Evolutionary conservation across 2,888 invertebrate species (phyloP).

Genomic region (Meandrusa payeni): DNA sequence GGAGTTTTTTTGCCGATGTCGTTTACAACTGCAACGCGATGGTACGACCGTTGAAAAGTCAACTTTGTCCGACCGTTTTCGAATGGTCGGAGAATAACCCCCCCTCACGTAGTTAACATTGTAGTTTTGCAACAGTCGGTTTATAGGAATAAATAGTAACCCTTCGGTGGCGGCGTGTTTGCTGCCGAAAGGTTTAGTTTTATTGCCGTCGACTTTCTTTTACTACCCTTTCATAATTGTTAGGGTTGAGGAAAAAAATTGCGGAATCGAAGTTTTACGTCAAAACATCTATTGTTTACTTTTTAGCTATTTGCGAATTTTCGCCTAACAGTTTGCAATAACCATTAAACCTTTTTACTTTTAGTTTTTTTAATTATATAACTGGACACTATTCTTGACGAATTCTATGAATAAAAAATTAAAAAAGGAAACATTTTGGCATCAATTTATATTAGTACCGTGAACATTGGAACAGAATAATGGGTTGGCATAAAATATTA

Average conservation of each 20-base stretch:
- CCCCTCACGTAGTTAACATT: constrained; percentile 44
- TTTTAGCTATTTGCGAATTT: constrained; percentile 34
- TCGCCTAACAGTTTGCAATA: constrained; percentile 34
- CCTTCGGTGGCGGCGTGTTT: constrained; percentile 69
- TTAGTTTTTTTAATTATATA: constrained; percentile 29
- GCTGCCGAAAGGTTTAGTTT: constrained; percentile 76
- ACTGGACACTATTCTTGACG: constrained; percentile 6
- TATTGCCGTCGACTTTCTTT: constrained; percentile 71
- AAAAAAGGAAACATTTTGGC: neutral
- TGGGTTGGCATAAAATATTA: too few species aligned
- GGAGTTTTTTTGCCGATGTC: constrained; percentile 53
- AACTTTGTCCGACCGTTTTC: constrained; percentile 43
- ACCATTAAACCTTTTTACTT: constrained; percentile 21
- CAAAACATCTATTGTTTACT: constrained; percentile 49
- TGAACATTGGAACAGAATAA: neutral
- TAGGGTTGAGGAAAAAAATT: constrained; percentile 58
- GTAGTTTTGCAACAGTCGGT: constrained; percentile 57
- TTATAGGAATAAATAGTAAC: constrained; percentile 74
- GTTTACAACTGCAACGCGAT: constrained; percentile 59
- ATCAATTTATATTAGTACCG: neutral
- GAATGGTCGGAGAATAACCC: constrained; percentile 51
- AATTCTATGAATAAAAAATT: constrained; percentile 26
- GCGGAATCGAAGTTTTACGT: constrained; percentile 49
- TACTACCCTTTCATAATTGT: constrained; percentile 72
- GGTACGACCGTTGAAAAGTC: constrained; percentile 42